These are phyloP conservation scores for Agraylea sexmaculata DNA, from an alignment of 1,140 invertebrate species.

Conservation along the genomic window DNA sequence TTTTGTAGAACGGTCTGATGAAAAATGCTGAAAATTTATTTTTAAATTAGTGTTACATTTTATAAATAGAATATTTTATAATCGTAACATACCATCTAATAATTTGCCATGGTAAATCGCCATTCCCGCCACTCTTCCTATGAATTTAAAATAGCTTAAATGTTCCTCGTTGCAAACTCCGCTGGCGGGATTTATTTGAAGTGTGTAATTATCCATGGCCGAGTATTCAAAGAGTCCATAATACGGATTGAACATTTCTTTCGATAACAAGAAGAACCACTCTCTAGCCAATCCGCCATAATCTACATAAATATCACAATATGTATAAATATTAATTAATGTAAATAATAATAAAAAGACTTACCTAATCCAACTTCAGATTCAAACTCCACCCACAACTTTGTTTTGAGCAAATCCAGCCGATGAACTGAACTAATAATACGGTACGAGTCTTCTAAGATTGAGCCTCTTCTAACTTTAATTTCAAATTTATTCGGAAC, in stretches of 20 bases:
- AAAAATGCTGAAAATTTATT: conserved; percentile 75
- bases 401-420: conserved; percentile 86
- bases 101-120: conserved; percentile 97
- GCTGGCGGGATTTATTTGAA: conserved; percentile 97
- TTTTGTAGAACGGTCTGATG: conserved; percentile 99
- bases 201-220: conserved; percentile 97
- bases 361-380: conserved; percentile 78
- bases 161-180: conserved; percentile 96
- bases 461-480: conserved; percentile 77
- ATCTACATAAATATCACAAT: conserved; percentile 43
- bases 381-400: conserved; percentile 98
- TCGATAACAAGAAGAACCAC: conserved; percentile 97
- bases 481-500: conserved; percentile 98
- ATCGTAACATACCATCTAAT: conserved; percentile 64
- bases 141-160: conserved; percentile 97
- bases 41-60: no score
- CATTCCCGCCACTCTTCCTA: conserved; percentile 95
- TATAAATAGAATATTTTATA: conserved; percentile 5
- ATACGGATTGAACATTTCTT: conserved; percentile 99
- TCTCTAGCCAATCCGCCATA: conserved; percentile 94
- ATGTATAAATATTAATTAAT: neutral
- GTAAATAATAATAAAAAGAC: conserved; percentile 12
- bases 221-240: conserved; percentile 99
- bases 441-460: conserved; percentile 92
- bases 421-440: conserved; percentile 76